Evolutionary conservation across 2,113 vertebrate genomes (phyloP), one percentile per base, ranked within the genome.

Genomic region (Alligator sinensis): DNA sequence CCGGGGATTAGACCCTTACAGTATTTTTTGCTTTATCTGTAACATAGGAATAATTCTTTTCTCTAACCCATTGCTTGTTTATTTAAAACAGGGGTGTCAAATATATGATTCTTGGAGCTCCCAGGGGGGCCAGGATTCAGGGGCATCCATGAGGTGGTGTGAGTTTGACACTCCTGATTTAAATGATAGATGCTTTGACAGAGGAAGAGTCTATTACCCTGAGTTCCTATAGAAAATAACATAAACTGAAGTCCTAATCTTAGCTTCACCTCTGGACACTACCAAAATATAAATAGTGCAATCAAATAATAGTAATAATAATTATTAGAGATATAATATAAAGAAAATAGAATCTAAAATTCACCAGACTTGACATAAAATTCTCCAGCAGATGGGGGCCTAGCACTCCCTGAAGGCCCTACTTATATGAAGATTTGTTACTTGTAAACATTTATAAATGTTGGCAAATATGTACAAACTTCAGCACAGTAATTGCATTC

Each of bases 361-460:
- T 93, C 94, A 96, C 95, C 95, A 96, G 94, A 97, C 96, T 94
- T 96, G 96, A 97, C 96, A 96, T 96, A 96, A 95, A 96, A 96
- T 85, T 97, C 95, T 96, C 96, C 96, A 97, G 96, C 96, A 97
- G 96, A 97, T 97, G 96, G 96, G 96, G 94, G 95, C 96, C 96
- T 97, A 96, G 96, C 94, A 97, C 94, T 96, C 96, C 96, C 96
- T 96, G 89, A 96, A 96, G 95, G 94, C 96, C 96, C 78, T 95
- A 82, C 93, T 96, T 96, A 95, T 96, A 94, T 11, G 92, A 97
- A 95, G 96, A 96, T 95, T 93, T 91, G 96, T 96, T 88, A 95
- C 94, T 95, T 96, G 96, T 97, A 97, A 97, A 97, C 96, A 96
- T 94, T 96, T 96, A 95, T 92, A 97, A 97, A 97, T 92, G 92